phyloP scores from a whole-genome alignment of 2,113 vertebrate species.

The Podilymbus podiceps region DNA sequence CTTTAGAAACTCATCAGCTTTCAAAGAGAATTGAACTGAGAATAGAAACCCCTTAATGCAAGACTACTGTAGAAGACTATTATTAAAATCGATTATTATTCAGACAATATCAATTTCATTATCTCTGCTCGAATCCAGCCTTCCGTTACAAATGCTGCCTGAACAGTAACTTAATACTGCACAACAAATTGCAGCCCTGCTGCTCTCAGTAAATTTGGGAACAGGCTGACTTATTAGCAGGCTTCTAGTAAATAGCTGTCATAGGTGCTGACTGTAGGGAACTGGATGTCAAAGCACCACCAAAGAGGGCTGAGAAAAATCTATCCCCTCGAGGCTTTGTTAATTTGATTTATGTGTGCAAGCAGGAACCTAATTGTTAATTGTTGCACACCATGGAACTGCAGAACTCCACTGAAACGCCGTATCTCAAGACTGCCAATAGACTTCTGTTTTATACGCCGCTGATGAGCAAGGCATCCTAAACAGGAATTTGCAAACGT shows the following conservation, averaged over 20 bases:
- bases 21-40: constrained; percentile 58
- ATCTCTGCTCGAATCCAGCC: constrained; percentile 69
- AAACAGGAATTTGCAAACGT: not conserved
- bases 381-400: not conserved
- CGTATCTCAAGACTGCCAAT: not conserved
- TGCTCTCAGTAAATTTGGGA: constrained; percentile 9
- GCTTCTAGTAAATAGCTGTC: constrained; percentile 29
- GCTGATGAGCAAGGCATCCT: not conserved
- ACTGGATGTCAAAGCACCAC: not conserved
- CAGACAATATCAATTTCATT: constrained; percentile 76
- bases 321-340: constrained; percentile 3
- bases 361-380: constrained; percentile 48
- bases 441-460: not conserved
- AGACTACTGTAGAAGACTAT: constrained; percentile 61
- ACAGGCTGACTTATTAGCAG: constrained; percentile 15
- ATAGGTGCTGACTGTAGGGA: constrained; percentile 33
- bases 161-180: constrained; percentile 5
- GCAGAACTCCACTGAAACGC: not conserved
- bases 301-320: constrained; percentile 6
- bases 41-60: constrained; percentile 64
- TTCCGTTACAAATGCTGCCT: constrained; percentile 22
- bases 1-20: constrained; percentile 35
- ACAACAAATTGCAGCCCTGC: not conserved
- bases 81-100: constrained; percentile 82
- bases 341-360: constrained; percentile 56